Evolutionary conservation across 2,113 vertebrate genomes (phyloP).

Genomic region (Coturnix japonica): DNA sequence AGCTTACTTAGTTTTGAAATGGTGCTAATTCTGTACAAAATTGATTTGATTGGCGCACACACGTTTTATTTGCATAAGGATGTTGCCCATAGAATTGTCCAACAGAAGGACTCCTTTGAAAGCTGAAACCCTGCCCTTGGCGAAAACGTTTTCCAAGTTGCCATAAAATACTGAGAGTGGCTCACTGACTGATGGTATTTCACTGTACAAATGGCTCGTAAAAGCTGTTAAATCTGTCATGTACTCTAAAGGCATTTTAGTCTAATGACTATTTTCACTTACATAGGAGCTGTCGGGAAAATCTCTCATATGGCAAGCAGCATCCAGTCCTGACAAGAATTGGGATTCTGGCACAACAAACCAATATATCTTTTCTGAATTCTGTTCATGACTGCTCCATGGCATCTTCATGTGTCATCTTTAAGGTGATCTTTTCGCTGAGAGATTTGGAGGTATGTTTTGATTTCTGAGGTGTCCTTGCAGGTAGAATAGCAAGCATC

Average conservation of each 20-base stretch:
- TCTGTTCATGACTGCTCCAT: background rate
- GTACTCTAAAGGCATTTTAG: conserved; percentile 54
- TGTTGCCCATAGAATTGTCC: background rate
- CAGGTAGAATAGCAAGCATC: background rate
- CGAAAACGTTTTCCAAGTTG: background rate
- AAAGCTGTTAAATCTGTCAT: conserved; percentile 60
- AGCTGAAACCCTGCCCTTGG: background rate
- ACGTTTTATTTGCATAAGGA: background rate
- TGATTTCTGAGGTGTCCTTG: background rate
- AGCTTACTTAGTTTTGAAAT: background rate
- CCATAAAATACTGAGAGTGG: background rate
- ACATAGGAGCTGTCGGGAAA: conserved; percentile 28
- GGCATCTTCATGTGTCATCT: background rate
- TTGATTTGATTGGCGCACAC: background rate
- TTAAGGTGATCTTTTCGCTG: background rate
- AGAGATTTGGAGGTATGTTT: background rate
- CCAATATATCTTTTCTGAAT: background rate
- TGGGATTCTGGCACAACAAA: background rate
- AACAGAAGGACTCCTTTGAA: background rate
- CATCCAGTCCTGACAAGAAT: conserved; percentile 28
- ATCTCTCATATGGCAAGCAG: conserved; percentile 23
- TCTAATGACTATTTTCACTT: conserved; percentile 61
- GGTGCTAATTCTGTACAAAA: background rate
- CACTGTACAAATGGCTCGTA: conserved; percentile 40
- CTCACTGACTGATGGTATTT: conserved; percentile 51